Conservation (phyloP, 2,797 vertebrate genomes). For the Allochrocebus solatus region DNA sequence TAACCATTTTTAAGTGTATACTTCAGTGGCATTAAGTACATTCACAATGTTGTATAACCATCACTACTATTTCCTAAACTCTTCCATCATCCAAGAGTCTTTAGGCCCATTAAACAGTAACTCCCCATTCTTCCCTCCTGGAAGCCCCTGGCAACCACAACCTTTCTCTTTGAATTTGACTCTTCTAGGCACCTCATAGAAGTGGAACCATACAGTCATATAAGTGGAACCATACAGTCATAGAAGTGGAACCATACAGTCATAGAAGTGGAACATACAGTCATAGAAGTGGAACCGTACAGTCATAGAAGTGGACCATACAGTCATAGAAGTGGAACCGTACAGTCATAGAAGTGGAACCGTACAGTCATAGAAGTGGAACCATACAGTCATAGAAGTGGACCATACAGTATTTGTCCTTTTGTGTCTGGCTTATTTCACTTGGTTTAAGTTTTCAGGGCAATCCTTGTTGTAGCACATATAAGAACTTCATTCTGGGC, state of each 20-base stretch:
- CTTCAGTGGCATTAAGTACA: neutral
- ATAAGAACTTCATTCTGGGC: neutral
- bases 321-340: neutral
- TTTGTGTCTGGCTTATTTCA: neutral
- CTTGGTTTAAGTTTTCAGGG: neutral
- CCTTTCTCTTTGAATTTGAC: neutral
- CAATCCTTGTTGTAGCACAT: neutral
- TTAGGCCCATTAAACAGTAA: neutral
- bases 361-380: neutral
- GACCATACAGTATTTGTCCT: neutral
- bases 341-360: too few species aligned
- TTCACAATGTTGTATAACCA: neutral
- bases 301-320: neutral
- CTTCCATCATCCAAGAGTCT: neutral
- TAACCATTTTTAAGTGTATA: neutral
- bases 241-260: neutral
- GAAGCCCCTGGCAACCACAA: neutral
- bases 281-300: neutral
- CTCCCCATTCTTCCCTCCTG: neutral
- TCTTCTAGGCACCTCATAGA: neutral
- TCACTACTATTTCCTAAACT: neutral
- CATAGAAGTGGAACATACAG: neutral
- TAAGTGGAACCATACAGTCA: too few species aligned
- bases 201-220: neutral
- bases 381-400: too few species aligned